Conservation (phyloP, 2,797 vertebrate genomes). For the Taenioides sp. region DNA sequence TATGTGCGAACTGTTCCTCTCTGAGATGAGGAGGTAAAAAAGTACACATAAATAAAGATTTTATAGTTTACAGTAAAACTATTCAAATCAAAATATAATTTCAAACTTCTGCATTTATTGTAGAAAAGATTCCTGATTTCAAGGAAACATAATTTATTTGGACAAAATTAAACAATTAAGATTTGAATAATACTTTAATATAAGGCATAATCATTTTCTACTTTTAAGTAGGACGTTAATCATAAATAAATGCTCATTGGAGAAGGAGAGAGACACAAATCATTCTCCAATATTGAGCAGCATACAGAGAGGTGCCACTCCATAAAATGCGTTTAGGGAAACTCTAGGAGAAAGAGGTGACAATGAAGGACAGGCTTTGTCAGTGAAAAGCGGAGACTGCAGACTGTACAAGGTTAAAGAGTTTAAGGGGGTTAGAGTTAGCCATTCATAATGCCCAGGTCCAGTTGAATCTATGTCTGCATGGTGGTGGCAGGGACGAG, state of each 20-base stretch:
- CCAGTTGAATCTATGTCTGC: slow-evolving; percentile 30
- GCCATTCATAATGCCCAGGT: slow-evolving; percentile 38
- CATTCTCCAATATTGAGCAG: slow-evolving; percentile 7
- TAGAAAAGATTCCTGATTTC: neutral
- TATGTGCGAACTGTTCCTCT: neutral
- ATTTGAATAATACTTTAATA: neutral
- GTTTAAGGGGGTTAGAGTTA: slow-evolving; percentile 36
- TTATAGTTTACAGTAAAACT: neutral
- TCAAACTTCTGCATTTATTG: neutral
- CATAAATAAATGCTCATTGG: slow-evolving; percentile 15
- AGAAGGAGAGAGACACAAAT: neutral
- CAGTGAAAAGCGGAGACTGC: slow-evolving; percentile 34
- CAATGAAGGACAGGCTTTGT: slow-evolving; percentile 37
- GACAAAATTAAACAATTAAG: neutral
- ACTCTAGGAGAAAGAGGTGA: slow-evolving; percentile 53
- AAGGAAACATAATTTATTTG: neutral
- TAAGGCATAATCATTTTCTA: too few species aligned
- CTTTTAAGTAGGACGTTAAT: slow-evolving; percentile 9
- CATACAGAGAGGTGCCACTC: slow-evolving; percentile 50
- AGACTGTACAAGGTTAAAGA: slow-evolving; percentile 12
- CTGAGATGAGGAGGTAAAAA: neutral
- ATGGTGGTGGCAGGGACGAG: slow-evolving; percentile 17
- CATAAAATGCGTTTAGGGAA: slow-evolving; percentile 45
- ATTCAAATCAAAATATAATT: neutral
- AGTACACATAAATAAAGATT: too few species aligned